Percentiles rank a stretch among this genome's conserved stretches.
phyloP scores from a whole-genome alignment of 2,888 invertebrate species.

The Oasisia sp. region DNA sequence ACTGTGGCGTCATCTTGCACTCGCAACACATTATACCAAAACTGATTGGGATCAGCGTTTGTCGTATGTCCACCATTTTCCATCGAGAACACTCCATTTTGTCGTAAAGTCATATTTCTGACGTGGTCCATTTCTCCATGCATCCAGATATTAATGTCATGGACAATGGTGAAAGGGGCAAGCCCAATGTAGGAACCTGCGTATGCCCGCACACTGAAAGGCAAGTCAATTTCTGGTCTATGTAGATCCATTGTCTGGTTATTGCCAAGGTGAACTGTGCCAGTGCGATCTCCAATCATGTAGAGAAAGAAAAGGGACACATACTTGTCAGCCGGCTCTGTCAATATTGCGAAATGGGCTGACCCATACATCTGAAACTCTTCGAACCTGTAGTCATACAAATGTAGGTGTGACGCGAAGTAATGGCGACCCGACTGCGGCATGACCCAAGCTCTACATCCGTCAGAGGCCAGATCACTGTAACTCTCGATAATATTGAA shows the following conservation, averaged over 20 bases:
- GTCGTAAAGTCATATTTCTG: conserved; percentile 48
- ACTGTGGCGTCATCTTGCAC: conserved; percentile 52
- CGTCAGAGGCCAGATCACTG: conserved; percentile 43
- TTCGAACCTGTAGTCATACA: conserved; percentile 46
- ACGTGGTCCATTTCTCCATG: conserved; percentile 49
- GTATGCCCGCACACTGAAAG: conserved; percentile 49
- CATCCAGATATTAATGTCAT: conserved; percentile 51
- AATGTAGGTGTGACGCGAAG: conserved; percentile 42
- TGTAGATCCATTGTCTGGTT: conserved; percentile 48
- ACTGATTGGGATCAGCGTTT: conserved; percentile 33
- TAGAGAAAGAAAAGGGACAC: conserved; percentile 49
- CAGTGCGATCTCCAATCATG: conserved; percentile 55
- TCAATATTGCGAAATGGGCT: conserved; percentile 48
- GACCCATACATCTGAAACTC: conserved; percentile 51
- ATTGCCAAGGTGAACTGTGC: conserved; percentile 48
- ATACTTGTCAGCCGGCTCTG: conserved; percentile 41
- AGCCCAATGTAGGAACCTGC: conserved; percentile 47
- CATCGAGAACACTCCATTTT: conserved; percentile 46
- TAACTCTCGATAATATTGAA: conserved; percentile 41
- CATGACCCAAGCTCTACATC: conserved; percentile 50
- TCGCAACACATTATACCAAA: conserved; percentile 43
- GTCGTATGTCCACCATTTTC: conserved; percentile 45
- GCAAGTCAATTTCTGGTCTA: conserved; percentile 48
- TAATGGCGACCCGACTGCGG: conserved; percentile 45
- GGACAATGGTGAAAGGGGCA: conserved; percentile 49